Percentiles rank a stretch among this genome's conserved stretches.
Evolutionary conservation across 1,140 invertebrate genomes (phyloP).

Genomic region (Steinernema feltiae): DNA sequence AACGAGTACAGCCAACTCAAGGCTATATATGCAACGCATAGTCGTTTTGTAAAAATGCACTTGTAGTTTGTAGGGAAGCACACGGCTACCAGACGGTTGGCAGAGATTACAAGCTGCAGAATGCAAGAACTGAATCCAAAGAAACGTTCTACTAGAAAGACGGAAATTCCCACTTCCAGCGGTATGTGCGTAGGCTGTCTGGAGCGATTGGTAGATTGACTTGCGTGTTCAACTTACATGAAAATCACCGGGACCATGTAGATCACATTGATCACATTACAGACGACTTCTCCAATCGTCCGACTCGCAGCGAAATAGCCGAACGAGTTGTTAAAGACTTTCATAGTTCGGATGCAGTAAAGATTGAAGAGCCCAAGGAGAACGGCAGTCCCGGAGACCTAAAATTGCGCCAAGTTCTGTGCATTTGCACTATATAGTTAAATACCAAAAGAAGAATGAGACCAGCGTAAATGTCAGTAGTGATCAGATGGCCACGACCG

Average conservation of each 20-base stretch:
- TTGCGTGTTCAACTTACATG: not conserved
- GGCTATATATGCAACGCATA: not conserved
- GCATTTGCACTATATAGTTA: not conserved
- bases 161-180: not conserved
- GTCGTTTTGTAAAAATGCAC: not conserved
- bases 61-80: not conserved
- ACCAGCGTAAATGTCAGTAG: not conserved
- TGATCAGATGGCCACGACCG: not conserved
- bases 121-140: not conserved
- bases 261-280: not conserved
- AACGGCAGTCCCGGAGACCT: not conserved
- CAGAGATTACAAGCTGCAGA: not conserved
- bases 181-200: not conserved
- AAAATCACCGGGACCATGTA: not conserved
- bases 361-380: not conserved
- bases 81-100: not conserved
- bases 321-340: not conserved
- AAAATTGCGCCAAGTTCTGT: not conserved
- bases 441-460: not conserved
- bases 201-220: not conserved
- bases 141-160: not conserved
- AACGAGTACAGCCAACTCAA: not conserved
- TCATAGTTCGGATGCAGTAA: not conserved
- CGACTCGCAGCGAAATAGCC: not conserved
- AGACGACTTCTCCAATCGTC: not conserved